Conservation (phyloP, 2,113 vertebrate genomes). For the Natator depressus region DNA sequence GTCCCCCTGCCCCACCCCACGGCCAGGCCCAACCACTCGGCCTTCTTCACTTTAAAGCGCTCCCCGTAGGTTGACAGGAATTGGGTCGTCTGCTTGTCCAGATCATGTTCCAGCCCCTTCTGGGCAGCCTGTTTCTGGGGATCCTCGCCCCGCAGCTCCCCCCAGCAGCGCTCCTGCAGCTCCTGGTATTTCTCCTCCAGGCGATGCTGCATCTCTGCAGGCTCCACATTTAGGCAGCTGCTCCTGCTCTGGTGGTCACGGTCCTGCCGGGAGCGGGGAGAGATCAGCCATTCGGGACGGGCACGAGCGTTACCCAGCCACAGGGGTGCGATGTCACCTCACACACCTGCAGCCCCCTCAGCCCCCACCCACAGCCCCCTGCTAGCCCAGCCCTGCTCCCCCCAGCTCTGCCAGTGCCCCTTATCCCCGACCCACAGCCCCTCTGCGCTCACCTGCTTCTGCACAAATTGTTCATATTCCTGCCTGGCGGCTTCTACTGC, state of each 20-base stretch:
- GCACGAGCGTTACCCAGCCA: neutral
- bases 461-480: no score
- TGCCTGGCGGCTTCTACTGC: no score
- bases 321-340: accelerated
- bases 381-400: no score
- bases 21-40: neutral
- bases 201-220: neutral
- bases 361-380: no score
- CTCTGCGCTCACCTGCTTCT: no score
- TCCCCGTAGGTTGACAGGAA: neutral
- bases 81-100: neutral
- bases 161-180: neutral
- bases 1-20: no score
- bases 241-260: neutral
- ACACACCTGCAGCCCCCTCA: no score
- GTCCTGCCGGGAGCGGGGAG: neutral
- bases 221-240: neutral
- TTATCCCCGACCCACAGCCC: no score
- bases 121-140: neutral
- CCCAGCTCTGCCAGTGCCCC: no score
- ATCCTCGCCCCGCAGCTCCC: neutral
- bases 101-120: neutral
- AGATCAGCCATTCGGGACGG: no score
- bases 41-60: neutral
- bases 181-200: neutral